phyloP scores from a whole-genome alignment of 2,888 invertebrate genomes.

The Acronicta aceris region DNA sequence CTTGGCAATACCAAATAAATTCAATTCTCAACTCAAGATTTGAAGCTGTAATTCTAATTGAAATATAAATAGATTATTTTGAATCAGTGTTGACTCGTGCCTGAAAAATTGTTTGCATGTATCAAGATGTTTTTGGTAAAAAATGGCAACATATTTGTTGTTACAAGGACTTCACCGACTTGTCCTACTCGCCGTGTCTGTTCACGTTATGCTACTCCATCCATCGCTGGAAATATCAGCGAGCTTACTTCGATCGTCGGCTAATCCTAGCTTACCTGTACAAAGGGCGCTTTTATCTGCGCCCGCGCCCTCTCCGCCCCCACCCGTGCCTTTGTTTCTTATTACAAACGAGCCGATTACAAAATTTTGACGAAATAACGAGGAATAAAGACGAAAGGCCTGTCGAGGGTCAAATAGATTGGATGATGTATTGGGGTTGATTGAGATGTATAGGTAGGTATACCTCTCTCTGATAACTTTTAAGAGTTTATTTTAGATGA shows the following conservation, averaged over 20 bases:
- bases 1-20: not conserved
- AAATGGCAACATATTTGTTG: not conserved
- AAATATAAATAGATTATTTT: not conserved
- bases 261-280: conserved; percentile 54
- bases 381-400: not conserved
- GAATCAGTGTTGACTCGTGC: not conserved
- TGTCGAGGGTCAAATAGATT: not conserved
- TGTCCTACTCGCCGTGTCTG: conserved; percentile 3
- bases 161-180: not conserved
- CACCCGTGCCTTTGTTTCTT: conserved; percentile 14
- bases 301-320: conserved; percentile 14
- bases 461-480: no score
- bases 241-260: conserved; percentile 41
- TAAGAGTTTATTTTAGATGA: no score
- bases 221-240: conserved; percentile 33
- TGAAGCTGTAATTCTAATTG: not conserved
- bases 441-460: not conserved
- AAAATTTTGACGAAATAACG: conserved; percentile 14
- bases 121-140: not conserved
- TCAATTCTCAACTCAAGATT: not conserved
- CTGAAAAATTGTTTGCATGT: not conserved
- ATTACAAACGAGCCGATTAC: conserved; percentile 27
- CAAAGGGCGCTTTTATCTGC: conserved; percentile 35
- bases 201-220: not conserved
- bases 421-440: not conserved